phyloP scores from a whole-genome alignment of 2,113 vertebrate species.

The Isichthys henryi region DNA sequence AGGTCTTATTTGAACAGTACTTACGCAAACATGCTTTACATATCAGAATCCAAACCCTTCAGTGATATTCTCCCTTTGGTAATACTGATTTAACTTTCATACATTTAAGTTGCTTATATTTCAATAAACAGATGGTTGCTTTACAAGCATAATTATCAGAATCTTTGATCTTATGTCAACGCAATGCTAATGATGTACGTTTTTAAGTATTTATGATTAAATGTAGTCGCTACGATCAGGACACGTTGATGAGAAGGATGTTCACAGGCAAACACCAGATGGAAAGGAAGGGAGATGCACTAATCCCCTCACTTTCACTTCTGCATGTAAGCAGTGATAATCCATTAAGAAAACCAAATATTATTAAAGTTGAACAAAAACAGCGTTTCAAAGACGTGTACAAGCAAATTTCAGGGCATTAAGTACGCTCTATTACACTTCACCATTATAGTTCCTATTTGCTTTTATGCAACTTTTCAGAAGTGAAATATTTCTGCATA shows the following conservation, averaged over 20 bases:
- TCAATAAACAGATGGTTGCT: conserved; percentile 32
- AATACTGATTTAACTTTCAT: conserved; percentile 25
- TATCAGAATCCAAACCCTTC: conserved; percentile 24
- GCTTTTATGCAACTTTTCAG: neutral
- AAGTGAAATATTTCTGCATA: neutral
- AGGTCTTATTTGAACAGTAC: conserved; percentile 11
- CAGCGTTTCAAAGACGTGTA: neutral
- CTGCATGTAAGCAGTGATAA: neutral
- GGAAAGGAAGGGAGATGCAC: neutral
- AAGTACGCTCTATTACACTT: neutral
- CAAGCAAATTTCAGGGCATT: neutral
- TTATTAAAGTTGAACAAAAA: neutral
- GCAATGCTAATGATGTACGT: conserved; percentile 16
- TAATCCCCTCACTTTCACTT: neutral
- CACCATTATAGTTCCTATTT: neutral
- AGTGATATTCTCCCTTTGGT: conserved; percentile 9
- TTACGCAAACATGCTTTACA: conserved; percentile 26
- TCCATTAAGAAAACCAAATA: neutral
- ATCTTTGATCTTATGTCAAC: conserved; percentile 13
- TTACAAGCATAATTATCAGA: conserved; percentile 13
- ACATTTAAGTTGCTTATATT: conserved; percentile 18
- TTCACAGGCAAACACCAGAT: neutral
- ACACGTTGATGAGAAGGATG: neutral
- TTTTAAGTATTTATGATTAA: conserved; percentile 18
- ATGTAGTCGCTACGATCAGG: neutral